A percentile compares a stretch with the other conserved stretches of the same genome.
phyloP scores from a whole-genome alignment of 2,113 vertebrate species.

The Atherinomorus stipes region DNA sequence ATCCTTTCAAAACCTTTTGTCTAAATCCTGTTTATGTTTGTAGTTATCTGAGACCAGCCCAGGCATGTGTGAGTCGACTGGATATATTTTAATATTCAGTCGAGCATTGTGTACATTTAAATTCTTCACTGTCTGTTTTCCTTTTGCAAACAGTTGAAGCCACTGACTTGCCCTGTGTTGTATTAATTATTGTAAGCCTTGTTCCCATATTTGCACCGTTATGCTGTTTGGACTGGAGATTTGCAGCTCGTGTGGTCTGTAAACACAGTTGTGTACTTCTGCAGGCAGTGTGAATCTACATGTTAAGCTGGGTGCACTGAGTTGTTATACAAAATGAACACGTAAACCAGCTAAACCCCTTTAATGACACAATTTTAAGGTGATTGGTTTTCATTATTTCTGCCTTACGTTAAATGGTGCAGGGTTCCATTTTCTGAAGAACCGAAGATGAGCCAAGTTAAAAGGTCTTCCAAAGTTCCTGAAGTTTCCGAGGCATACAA shows the following conservation, averaged over 20 bases:
- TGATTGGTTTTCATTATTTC: slow-evolving; percentile 46
- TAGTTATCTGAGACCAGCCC: slow-evolving; percentile 75
- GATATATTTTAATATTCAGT: slow-evolving; percentile 51
- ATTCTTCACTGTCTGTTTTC: slow-evolving; percentile 30
- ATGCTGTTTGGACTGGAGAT: slow-evolving; percentile 28
- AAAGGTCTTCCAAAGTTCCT: slow-evolving; percentile 13
- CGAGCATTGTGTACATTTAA: slow-evolving; percentile 39
- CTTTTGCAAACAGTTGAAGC: slow-evolving; percentile 39
- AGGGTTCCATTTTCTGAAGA: slow-evolving; percentile 21
- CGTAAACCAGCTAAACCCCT: slow-evolving; percentile 6
- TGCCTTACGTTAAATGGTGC: slow-evolving; percentile 3
- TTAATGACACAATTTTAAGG: slow-evolving; percentile 24
- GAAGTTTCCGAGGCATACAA: slow-evolving; percentile 47
- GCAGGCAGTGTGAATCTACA: slow-evolving; percentile 60
- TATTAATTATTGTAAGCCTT: slow-evolving; percentile 60
- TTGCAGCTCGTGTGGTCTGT: slow-evolving; percentile 47
- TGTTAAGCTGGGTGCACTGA: slow-evolving; percentile 43
- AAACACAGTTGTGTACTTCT: slow-evolving; percentile 55
- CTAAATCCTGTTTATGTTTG: slow-evolving; percentile 30
- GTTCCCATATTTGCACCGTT: slow-evolving; percentile 47
- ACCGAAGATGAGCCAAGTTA: slow-evolving; percentile 18
- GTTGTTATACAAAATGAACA: slow-evolving; percentile 42
- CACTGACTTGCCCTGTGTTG: slow-evolving; percentile 21
- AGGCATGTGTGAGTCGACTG: slow-evolving; percentile 42
- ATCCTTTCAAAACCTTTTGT: slow-evolving; percentile 34